phyloP scores from a whole-genome alignment of 2,113 vertebrate species.

The Oryzias celebensis region DNA sequence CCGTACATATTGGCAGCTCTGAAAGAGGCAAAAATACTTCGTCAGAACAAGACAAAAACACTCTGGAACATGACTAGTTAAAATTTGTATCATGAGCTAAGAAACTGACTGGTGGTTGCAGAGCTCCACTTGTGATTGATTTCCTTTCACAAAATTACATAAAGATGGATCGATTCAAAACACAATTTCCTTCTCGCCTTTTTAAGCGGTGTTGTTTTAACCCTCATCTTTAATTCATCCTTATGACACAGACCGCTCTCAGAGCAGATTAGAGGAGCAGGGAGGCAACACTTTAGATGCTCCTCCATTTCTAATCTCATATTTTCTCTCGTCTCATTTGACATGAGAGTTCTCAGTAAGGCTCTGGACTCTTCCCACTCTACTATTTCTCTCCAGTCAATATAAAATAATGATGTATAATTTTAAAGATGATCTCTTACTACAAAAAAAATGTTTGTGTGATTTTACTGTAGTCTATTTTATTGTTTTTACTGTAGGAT shows the following conservation, averaged over 20 bases:
- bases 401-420: too few species aligned
- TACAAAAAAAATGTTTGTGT: too few species aligned
- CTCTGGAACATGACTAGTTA: conserved; percentile 16
- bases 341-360: conserved; percentile 25
- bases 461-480: too few species aligned
- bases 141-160: not conserved
- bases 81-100: conserved; percentile 7
- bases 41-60: too few species aligned
- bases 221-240: conserved; percentile 92
- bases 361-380: conserved; percentile 1
- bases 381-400: too few species aligned
- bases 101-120: conserved; percentile 7
- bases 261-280: conserved; percentile 40
- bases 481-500: too few species aligned
- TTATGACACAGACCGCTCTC: conserved; percentile 77
- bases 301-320: conserved; percentile 32
- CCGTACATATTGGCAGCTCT: conserved; percentile 40
- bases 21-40: conserved; percentile 19
- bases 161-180: too few species aligned
- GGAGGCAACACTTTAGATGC: conserved; percentile 46
- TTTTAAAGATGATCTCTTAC: too few species aligned
- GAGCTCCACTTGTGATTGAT: conserved; percentile 1
- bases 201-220: conserved; percentile 82
- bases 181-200: not conserved
- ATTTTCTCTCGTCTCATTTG: conserved; percentile 30